Evolutionary conservation across 1,140 invertebrate genomes (phyloP).

Genomic region (Metopolophium dirhodum): DNA sequence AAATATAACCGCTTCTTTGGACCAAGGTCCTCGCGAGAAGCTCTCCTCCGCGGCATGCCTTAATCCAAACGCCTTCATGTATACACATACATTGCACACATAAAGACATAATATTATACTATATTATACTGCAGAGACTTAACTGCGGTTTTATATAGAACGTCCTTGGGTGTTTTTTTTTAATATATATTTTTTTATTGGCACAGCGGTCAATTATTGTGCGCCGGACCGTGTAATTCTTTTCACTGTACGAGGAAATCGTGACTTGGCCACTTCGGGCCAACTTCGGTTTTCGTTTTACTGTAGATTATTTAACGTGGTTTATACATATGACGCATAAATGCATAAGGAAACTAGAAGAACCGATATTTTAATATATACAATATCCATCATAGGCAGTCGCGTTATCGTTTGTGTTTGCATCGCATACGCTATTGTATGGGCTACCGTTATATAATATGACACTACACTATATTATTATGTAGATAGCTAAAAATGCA

Average conservation of each 20-base stretch:
- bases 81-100: not conserved
- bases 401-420: not conserved
- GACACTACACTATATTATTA: not conserved
- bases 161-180: constrained; percentile 35
- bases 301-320: not conserved
- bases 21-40: not conserved
- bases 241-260: constrained; percentile 11
- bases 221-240: constrained; percentile 31
- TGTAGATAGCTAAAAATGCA: not conserved
- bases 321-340: not conserved
- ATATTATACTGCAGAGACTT: not conserved
- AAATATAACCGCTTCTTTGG: constrained; percentile 32
- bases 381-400: not conserved
- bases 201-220: constrained; percentile 27
- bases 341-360: not conserved
- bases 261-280: constrained; percentile 17
- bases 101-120: not conserved
- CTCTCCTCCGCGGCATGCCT: not conserved
- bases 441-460: not conserved
- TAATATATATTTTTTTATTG: not conserved
- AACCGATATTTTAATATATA: not conserved
- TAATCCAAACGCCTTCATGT: not conserved
- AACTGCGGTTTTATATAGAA: constrained; percentile 29
- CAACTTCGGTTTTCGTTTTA: not conserved
- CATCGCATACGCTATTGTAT: not conserved